phyloP scores from a whole-genome alignment of 2,113 vertebrate genomes.

The Calidris pygmaea region DNA sequence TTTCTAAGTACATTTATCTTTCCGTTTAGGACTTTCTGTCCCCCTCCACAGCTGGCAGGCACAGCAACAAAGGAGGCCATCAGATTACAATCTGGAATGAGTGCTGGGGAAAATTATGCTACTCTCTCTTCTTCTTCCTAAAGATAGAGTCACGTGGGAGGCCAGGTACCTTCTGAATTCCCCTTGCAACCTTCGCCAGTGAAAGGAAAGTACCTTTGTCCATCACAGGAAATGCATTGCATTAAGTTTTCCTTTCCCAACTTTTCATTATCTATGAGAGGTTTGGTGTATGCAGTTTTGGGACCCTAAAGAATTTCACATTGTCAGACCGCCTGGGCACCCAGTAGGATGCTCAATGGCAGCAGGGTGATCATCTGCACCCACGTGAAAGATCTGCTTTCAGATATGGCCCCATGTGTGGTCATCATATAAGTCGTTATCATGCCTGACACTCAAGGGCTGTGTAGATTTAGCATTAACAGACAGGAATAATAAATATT shows the following conservation, averaged over 20 bases:
- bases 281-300: background rate
- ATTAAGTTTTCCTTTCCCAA: background rate
- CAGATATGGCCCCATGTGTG: background rate
- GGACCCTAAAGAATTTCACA: background rate
- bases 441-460: background rate
- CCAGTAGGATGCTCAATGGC: accelerated
- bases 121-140: background rate
- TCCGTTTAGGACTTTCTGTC: background rate
- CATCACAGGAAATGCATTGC: background rate
- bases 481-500: background rate
- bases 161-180: background rate
- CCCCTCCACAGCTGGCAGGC: background rate
- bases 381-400: background rate
- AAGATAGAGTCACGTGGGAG: background rate
- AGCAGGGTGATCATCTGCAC: background rate
- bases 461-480: background rate
- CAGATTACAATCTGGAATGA: conserved; percentile 27
- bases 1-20: background rate
- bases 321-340: accelerated
- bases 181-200: background rate
- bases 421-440: background rate
- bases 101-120: background rate
- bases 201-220: background rate
- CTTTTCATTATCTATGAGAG: background rate
- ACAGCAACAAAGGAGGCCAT: background rate